Evolutionary conservation across 1,140 invertebrate species (phyloP).

Genomic region (Drosophila athabasca): DNA sequence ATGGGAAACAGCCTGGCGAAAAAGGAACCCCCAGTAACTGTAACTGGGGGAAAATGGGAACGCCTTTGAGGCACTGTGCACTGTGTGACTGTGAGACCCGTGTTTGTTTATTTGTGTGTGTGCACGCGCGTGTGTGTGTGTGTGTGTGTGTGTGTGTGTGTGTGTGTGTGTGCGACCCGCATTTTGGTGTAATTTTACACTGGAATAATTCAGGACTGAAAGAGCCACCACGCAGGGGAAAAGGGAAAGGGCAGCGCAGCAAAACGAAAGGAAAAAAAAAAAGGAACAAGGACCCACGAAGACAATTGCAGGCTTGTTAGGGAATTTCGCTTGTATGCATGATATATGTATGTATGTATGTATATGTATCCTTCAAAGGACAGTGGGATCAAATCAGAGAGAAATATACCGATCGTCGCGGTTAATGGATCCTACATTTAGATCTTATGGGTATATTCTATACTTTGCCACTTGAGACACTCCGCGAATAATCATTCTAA

Average conservation of each 20-base stretch:
- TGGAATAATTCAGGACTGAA: constrained; percentile 23
- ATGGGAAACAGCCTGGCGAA: constrained; percentile 42
- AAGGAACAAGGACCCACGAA: constrained; percentile 4
- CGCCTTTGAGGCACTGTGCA: background rate
- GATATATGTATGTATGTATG: too few species aligned
- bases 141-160: background rate
- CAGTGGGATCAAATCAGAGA: background rate
- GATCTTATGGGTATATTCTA: too few species aligned
- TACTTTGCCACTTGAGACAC: too few species aligned
- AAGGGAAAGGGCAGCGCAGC: background rate
- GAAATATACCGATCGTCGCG: too few species aligned
- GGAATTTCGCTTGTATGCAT: background rate
- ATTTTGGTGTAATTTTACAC: constrained; percentile 58
- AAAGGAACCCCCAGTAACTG: background rate
- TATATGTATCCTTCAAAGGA: background rate
- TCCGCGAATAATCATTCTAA: too few species aligned
- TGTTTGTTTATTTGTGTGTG: constrained; percentile 19
- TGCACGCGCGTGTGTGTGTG: background rate
- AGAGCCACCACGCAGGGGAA: background rate
- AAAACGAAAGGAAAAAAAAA: background rate
- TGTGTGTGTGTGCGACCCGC: constrained; percentile 26
- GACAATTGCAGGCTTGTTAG: constrained; percentile 29
- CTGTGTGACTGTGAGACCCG: background rate
- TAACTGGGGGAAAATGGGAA: background rate
- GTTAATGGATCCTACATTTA: too few species aligned